Conservation (phyloP, 2,888 invertebrate genomes). For the Metalampra italica region DNA sequence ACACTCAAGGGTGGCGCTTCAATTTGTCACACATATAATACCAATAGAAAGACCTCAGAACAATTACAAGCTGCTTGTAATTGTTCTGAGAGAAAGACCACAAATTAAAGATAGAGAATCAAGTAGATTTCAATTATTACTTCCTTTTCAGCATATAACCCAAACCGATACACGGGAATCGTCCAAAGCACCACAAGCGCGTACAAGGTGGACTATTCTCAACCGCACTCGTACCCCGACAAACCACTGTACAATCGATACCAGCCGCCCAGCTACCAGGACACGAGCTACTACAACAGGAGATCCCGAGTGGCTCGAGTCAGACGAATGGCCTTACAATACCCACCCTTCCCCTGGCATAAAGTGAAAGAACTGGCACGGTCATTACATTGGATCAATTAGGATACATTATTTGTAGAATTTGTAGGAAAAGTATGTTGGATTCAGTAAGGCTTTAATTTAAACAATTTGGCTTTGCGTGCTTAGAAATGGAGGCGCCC, state of each 20-base stretch:
- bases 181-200: constrained; percentile 68
- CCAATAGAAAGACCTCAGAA: too few species aligned
- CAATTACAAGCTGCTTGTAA: too few species aligned
- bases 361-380: constrained; percentile 84
- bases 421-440: constrained; percentile 58
- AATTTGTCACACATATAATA: too few species aligned
- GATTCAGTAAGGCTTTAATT: constrained; percentile 51
- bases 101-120: too few species aligned
- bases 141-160: constrained; percentile 55
- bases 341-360: constrained; percentile 88
- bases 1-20: too few species aligned
- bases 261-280: constrained; percentile 55
- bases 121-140: too few species aligned
- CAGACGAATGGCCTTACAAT: constrained; percentile 58
- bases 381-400: constrained; percentile 82
- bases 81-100: too few species aligned
- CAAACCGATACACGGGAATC: constrained; percentile 53
- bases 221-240: constrained; percentile 59
- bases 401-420: constrained; percentile 10
- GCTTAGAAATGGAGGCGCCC: too few species aligned
- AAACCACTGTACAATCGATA: constrained; percentile 71
- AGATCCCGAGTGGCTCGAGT: constrained; percentile 59
- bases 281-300: constrained; percentile 64
- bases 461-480: too few species aligned
- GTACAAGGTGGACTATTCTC: constrained; percentile 74